Evolutionary conservation across 2,113 vertebrate genomes (phyloP), one percentile per base, ranked within the genome.

Genomic region (Aptenodytes patagonicus): DNA sequence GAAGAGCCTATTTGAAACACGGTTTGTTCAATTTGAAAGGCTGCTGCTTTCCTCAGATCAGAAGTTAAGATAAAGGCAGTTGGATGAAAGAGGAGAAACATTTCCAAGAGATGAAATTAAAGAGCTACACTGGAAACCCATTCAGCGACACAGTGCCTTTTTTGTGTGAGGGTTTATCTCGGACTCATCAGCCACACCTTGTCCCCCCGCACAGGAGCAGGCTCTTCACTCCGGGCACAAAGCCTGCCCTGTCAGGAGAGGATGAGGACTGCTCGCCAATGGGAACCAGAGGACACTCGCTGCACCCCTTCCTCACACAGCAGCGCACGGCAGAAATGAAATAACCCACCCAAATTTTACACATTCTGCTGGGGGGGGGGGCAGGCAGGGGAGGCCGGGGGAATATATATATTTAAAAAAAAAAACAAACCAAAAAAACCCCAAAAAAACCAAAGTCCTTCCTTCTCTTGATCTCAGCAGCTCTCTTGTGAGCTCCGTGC

Each of bases 11-110:
- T 99, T 99, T 98, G 98, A 98, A 98, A 98, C 98, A 97, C 83
- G 98, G 98, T 98, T 98, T 99, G 99, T 99, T 99, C 98, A 98
- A 98, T 99, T 99, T 98, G 99, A 99, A 99, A 99, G 98, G 98
- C 98, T 98, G 98, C 98, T 83, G 98, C 98, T 98, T 97, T 95
- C 98, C 98, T 96, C 97, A 71, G 99, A 99, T 99, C 76, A 96
- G 80, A 92, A 98, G 98, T 95, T 95, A 95, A 98, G 99, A 99
- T 99, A 99, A 99, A 98, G 97, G 96, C 97, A 61, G 73, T 92
- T 73, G 98, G 97, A 98, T 98, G 98, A 98, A 98, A 98, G 98
- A 97, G 91, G 97, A 96, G 98, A 98, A 98, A 98, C 98, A 97
- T 98, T 98, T 98, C 97, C 97, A 97, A 96, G 98, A 95, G 92